phyloP scores from a whole-genome alignment of 2,797 vertebrate species.

The Amblyraja radiata region DNA sequence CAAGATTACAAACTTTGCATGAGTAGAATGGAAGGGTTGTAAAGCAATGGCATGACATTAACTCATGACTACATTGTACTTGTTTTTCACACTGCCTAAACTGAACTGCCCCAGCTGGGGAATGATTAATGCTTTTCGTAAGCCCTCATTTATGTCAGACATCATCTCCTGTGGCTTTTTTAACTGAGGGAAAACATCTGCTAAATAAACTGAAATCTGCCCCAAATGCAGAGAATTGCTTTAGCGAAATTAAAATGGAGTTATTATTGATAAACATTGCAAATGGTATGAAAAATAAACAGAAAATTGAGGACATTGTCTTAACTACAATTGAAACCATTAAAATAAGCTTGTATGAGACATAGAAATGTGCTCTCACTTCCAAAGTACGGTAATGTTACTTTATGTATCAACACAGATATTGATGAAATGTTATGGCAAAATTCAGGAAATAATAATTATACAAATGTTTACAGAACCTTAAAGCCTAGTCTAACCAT shows the following conservation, averaged over 20 bases:
- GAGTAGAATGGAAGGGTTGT: neutral
- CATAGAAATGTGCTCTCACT: neutral
- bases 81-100: conserved; percentile 34
- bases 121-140: conserved; percentile 36
- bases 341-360: neutral
- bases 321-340: neutral
- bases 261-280: conserved; percentile 15
- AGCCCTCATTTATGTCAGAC: conserved; percentile 36
- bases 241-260: conserved; percentile 20
- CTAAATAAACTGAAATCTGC: conserved; percentile 23
- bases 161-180: conserved; percentile 34
- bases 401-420: neutral
- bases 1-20: neutral
- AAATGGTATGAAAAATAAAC: neutral
- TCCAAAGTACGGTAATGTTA: neutral
- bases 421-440: neutral
- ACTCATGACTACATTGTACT: conserved; percentile 17
- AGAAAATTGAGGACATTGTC: too few relatives aligned
- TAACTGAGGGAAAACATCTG: conserved; percentile 37
- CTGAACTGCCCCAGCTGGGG: conserved; percentile 25
- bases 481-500: neutral
- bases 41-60: neutral
- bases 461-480: neutral
- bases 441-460: neutral
- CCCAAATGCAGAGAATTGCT: neutral